Base-by-base conservation (phyloP, 2,113 vertebrate genomes). In the Carollia perspicillata region DNA sequence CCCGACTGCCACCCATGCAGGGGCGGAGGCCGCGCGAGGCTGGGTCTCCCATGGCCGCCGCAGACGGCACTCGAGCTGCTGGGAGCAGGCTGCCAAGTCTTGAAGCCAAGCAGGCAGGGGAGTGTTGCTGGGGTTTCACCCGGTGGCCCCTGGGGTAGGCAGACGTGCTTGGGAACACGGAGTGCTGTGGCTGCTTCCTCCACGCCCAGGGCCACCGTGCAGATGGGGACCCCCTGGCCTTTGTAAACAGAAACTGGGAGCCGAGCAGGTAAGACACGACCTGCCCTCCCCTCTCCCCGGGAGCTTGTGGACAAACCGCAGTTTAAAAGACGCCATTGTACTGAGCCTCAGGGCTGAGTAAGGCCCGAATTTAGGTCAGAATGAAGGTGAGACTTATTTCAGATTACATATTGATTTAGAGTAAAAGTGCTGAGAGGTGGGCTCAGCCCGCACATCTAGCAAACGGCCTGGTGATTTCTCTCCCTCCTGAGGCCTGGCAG, bases 11-110 rank as follows among this genome's bases (percentile, higher is more conserved):
- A 12, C 28, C 58, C 58, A 26, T n/a, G n/a, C n/a, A n/a, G n/a
- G n/a, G n/a, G n/a, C n/a, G 58, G 58, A 26, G 23, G 58, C 23
- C 2, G 66, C n/a, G 3, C n/a, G 65, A n/a, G 60, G 10, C 26
- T 60, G 60, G 60, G 30, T 14, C 60, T 14, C 13, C 11, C 28
- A 1, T 12, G 0, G 60, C 60, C 12, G 12, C 58, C 3, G 58
- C 58, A 28, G 23, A 60, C 9, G 58, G 55, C 8, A 94, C 90
- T 90, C 95, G 83, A 77, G 93, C 93, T 81, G 97, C 96, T 75
- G 6, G 84, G 97, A 94, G 53, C 14, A 0, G 93, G 89, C 96
- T 91, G 96, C 80, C 90, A 81, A 92, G 95, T 89, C 75, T 95
- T 96, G 94, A 93, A 79, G 2, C 8, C 94, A 63, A 42, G 40